Base-by-base conservation (phyloP, 2,797 vertebrate species). In the Gypaetus barbatus region DNA sequence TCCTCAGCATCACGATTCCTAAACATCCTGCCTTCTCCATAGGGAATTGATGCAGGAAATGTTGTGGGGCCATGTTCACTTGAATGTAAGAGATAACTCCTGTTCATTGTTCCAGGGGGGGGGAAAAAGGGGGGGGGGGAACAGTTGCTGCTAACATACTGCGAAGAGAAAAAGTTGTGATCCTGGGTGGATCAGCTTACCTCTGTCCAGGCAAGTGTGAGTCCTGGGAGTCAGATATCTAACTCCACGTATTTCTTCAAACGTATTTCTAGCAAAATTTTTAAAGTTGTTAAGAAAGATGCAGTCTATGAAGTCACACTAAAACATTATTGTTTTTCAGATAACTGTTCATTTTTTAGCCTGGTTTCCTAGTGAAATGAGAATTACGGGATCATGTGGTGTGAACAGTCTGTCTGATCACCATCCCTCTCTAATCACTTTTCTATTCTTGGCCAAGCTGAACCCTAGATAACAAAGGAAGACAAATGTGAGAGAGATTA, bases 11-110 rank as follows among this genome's bases (percentile, higher is more conserved):
- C 73, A 68, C 0, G 7, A 87, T 92, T 96, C 94, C 90, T 96
- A 95, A 97, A 93, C 93, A 96, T 97, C 96, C 94, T 96, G 94
- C 77, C 79, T 93, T 92, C 60, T 94, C 95, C 80, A 46, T 84
- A 88, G 96, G 89, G 96, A 93, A 60, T 48, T 66, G 63, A 92
- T 94, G 80, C 92, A 97, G 97, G 97, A 97, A 97, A 92, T 88
- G 89, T 93, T 94, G 90, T 94, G 93, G 69, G 93, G 66, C 93
- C 82, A 28, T 46, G 41, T 66, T 93, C 87, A 25, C 48, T 95
- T 91, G 78, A 94, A 90, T 66, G 69, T 70, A 87, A 93, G 66
- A 94, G 94, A 96, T 89, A 97, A 95, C 49, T 96, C 84, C 84
- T 92, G 48, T 66, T 92, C 96, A 93, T 96, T 96, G 93, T 96